A percentile compares a stretch with the other conserved stretches of the same genome.
Conservation (phyloP, 2,797 vertebrate genomes). For the Lepilemur ruficaudatus region DNA sequence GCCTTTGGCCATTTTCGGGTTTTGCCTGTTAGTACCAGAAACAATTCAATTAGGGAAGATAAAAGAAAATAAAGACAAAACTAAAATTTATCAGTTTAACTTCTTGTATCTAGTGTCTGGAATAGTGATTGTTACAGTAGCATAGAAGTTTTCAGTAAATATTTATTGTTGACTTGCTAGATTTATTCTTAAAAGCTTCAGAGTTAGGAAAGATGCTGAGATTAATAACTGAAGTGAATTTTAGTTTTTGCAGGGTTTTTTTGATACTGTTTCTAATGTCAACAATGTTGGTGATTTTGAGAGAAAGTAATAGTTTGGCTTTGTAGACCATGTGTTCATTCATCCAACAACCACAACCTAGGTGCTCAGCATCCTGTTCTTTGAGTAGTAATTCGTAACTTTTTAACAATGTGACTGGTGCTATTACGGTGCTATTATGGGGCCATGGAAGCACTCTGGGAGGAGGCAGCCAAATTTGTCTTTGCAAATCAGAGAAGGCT, state of each 20-base stretch:
- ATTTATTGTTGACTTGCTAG: background rate
- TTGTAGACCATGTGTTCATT: background rate
- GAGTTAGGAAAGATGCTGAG: background rate
- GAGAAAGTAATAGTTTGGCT: background rate
- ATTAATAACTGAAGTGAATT: background rate
- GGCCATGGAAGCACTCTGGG: background rate
- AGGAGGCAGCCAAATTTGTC: background rate
- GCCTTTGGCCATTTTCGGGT: background rate
- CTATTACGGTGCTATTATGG: no score
- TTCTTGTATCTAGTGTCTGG: background rate
- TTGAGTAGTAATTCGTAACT: background rate
- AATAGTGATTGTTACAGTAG: background rate
- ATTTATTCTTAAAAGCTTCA: background rate
- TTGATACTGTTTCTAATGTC: background rate
- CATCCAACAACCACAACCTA: background rate
- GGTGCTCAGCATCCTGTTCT: background rate
- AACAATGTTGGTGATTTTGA: background rate
- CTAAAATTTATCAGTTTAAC: background rate
- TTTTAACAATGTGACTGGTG: background rate
- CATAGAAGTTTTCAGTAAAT: background rate
- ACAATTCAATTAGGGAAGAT: background rate
- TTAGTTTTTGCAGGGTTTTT: background rate
- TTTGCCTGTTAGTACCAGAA: conserved; percentile 8
- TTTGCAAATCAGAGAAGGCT: background rate
- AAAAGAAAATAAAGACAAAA: background rate